phyloP scores from a whole-genome alignment of 2,797 vertebrate genomes.

The Alectoris magna region DNA sequence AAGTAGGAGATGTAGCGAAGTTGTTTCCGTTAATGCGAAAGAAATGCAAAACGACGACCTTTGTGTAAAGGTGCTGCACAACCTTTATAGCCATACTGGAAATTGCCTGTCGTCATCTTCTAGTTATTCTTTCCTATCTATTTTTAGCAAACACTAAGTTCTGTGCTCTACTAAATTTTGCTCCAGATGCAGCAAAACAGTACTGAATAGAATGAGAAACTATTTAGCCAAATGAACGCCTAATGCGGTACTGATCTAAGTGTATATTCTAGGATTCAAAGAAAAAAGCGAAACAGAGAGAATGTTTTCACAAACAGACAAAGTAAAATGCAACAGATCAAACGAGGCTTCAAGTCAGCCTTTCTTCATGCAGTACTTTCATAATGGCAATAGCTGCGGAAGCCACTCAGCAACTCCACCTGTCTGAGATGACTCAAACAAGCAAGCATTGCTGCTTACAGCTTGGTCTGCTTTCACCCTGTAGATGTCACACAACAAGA shows the following conservation, averaged over 20 bases:
- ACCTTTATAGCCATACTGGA: background rate
- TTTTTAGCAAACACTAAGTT: conserved; percentile 27
- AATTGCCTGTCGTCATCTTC: background rate
- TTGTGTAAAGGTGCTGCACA: conserved; percentile 8
- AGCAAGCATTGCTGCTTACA: background rate
- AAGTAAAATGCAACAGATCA: background rate
- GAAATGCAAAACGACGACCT: background rate
- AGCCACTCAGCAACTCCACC: background rate
- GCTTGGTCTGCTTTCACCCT: background rate
- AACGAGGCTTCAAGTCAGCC: background rate
- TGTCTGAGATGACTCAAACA: background rate
- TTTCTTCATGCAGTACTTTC: background rate
- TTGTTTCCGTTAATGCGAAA: background rate
- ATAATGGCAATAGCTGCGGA: background rate
- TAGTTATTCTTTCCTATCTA: background rate
- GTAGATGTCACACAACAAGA: background rate
- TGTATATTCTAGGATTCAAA: background rate
- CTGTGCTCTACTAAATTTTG: conserved; percentile 20
- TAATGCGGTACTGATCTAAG: conserved; percentile 18
- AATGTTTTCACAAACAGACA: conserved; percentile 1
- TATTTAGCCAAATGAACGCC: background rate
- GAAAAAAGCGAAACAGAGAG: background rate
- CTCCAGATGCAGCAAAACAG: conserved; percentile 20
- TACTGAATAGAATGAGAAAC: conserved; percentile 14
- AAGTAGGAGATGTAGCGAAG: background rate